phyloP scores from a whole-genome alignment of 2,888 invertebrate genomes.

The Shargacucullia verbasci region DNA sequence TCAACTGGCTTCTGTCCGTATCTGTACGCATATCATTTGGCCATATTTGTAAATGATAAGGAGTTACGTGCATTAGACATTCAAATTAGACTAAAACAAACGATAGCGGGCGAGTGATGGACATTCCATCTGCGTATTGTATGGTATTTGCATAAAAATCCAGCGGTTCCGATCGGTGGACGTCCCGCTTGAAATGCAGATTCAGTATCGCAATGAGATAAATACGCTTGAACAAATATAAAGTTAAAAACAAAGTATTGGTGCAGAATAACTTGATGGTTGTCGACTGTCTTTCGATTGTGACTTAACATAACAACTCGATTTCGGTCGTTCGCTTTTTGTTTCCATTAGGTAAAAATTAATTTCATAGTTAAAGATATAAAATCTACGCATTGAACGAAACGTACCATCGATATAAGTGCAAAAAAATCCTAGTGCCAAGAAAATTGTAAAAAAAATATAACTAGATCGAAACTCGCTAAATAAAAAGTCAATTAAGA shows the following conservation, averaged over 20 bases:
- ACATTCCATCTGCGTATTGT: slow-evolving; percentile 81
- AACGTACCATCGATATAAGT: no score
- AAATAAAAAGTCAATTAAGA: no score
- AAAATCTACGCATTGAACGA: no score
- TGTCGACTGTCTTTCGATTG: slow-evolving; percentile 38
- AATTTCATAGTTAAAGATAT: background rate
- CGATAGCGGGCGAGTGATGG: slow-evolving; percentile 77
- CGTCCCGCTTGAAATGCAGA: slow-evolving; percentile 81
- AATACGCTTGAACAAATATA: slow-evolving; percentile 62
- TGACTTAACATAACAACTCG: slow-evolving; percentile 14
- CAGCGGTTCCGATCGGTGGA: slow-evolving; percentile 61
- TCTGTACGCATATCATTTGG: slow-evolving; percentile 63
- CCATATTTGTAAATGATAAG: slow-evolving; percentile 70
- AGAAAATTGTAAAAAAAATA: no score
- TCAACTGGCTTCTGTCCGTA: slow-evolving; percentile 35
- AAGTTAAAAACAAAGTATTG: slow-evolving; percentile 64
- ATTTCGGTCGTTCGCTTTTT: slow-evolving; percentile 10
- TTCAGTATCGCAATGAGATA: slow-evolving; percentile 74
- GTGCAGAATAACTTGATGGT: slow-evolving; percentile 62
- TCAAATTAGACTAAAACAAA: slow-evolving; percentile 84
- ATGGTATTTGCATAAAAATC: slow-evolving; percentile 84
- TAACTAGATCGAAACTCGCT: no score
- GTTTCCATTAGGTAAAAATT: background rate
- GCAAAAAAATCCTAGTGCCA: no score
- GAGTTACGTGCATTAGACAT: slow-evolving; percentile 77